A percentile compares a stretch with the other conserved stretches of the same genome.
phyloP scores from a whole-genome alignment of 2,113 vertebrate species.

The Bufo bufo region DNA sequence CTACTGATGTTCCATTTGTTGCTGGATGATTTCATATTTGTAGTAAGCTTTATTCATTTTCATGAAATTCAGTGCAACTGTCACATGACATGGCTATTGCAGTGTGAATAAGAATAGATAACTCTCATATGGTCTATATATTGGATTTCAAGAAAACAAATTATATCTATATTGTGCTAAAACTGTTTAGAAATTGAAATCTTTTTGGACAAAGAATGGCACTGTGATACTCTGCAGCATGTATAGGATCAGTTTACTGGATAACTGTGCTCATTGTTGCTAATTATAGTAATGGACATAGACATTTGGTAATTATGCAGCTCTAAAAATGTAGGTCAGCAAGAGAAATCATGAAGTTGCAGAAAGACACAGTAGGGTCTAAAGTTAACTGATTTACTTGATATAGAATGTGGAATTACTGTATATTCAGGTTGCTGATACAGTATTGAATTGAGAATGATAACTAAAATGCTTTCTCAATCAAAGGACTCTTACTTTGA shows the following conservation, averaged over 20 bases:
- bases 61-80: background rate
- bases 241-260: conserved; percentile 1
- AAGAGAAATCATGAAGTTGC: background rate
- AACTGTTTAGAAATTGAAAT: background rate
- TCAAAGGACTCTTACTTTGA: conserved; percentile 40
- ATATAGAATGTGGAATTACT: background rate
- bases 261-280: conserved; percentile 5
- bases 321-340: conserved; percentile 19
- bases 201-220: background rate
- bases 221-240: background rate
- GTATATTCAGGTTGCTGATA: conserved; percentile 46
- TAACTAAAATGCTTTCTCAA: conserved; percentile 33
- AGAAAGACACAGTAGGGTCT: conserved; percentile 31
- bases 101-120: background rate
- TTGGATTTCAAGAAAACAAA: background rate
- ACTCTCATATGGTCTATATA: background rate
- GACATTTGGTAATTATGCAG: conserved; percentile 29
- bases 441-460: conserved; percentile 12
- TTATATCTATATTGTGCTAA: background rate
- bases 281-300: conserved; percentile 35
- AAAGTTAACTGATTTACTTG: conserved; percentile 32
- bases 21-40: no score
- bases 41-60: background rate
- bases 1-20: no score
- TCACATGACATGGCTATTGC: background rate